Evolutionary conservation across 2,797 vertebrate genomes (phyloP).

Genomic region (Semotilus atromaculatus): DNA sequence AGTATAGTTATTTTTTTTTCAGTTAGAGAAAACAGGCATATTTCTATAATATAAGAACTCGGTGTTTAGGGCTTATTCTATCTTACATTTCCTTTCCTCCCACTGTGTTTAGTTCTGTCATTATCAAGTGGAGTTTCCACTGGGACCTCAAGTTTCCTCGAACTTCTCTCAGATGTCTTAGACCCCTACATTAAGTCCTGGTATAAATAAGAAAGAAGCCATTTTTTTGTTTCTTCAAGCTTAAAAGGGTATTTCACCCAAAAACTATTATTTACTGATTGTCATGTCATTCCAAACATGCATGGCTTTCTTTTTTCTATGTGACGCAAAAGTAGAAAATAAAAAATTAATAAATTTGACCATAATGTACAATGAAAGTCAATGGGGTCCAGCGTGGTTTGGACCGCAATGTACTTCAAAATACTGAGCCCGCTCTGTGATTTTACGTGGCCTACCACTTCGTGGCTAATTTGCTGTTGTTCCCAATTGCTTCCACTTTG

Average conservation of each 20-base stretch:
- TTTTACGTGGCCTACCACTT: too few species aligned
- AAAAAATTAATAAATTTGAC: neutral
- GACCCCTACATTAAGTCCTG: conserved; percentile 32
- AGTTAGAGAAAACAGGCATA: conserved; percentile 18
- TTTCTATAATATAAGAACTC: conserved; percentile 24
- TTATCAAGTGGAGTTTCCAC: conserved; percentile 28
- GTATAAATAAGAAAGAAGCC: conserved; percentile 25
- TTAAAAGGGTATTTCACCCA: neutral
- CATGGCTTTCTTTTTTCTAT: neutral
- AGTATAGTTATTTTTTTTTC: neutral
- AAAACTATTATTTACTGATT: neutral
- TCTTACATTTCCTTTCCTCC: conserved; percentile 1
- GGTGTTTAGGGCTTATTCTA: conserved; percentile 32
- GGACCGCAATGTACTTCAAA: neutral
- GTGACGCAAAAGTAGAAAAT: neutral
- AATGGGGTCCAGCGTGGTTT: neutral
- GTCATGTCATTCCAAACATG: neutral
- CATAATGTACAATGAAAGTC: neutral
- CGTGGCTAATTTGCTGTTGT: too few species aligned
- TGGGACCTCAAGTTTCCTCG: conserved; percentile 25
- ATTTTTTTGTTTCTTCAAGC: neutral
- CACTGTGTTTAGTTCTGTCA: conserved; percentile 6
- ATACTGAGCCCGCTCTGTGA: too few species aligned
- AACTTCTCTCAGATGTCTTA: conserved; percentile 25
- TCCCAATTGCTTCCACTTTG: too few species aligned